Base-by-base conservation (phyloP, 2,113 vertebrate species). In the Brachionichthys hirsutus region DNA sequence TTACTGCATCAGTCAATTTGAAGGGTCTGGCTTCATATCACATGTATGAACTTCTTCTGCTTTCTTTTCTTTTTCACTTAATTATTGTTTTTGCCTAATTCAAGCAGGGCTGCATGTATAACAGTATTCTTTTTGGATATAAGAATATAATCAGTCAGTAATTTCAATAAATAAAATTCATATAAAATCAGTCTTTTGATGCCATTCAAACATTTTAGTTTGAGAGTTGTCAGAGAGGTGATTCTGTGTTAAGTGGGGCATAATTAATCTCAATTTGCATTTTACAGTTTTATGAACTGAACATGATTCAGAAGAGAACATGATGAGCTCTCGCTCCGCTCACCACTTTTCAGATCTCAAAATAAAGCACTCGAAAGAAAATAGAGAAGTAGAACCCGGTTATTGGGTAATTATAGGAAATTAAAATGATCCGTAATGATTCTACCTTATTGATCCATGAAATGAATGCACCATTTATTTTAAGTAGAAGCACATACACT, bases 221-320 rank as follows among this genome's bases (percentile, higher is more conserved):
- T 64, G 49, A 82, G 78, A 76, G 57, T 67, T 69, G 74, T 80
- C 63, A 70, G 66, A 73, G 80, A 82, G 69, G 58, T 78, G 73
- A 70, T 85, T 76, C 67, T 47, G 60, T 40, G 52, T 30, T 76
- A 78, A 84, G 70, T 82, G 61, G 78, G 67, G 73, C 58, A 72
- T 84, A 86, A 85, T 88, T 85, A 75, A 46, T 66, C 73, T 61
- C 71, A 81, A 81, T 84, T 79, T 84, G 49, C 55, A 57, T 54
- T 60, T 79, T 67, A 34, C 46, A 70, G 59, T 77, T 81, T 84
- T 71, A 69, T 79, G 56, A 84, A 73, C 58, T 65, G 62, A 82
- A 58, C 43, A 19, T 64, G 79, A 82, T 75, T 81, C 62, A 68
- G 51, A 75, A 42, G 68, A 75, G 68, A 44, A 62, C 4, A 24